Evolutionary conservation across 2,113 vertebrate genomes (phyloP).

Genomic region (Oreocharis arfaki): DNA sequence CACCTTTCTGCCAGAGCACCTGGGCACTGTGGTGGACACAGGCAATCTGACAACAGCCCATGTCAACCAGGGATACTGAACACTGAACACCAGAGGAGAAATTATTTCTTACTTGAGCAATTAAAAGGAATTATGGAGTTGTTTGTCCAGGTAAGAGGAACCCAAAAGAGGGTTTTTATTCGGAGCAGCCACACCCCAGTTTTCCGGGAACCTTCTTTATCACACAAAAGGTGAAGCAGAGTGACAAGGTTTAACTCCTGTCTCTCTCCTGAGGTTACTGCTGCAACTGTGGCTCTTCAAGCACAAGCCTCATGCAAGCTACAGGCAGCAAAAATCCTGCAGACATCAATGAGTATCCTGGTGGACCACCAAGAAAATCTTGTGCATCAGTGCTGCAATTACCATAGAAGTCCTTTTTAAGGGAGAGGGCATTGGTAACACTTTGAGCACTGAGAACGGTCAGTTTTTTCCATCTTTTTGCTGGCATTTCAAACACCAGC

Average conservation of each 20-base stretch:
- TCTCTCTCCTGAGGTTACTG: neutral
- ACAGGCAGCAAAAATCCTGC: neutral
- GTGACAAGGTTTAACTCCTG: neutral
- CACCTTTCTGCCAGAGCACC: neutral
- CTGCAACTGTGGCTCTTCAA: neutral
- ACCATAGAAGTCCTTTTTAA: neutral
- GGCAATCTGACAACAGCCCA: neutral
- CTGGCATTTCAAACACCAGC: neutral
- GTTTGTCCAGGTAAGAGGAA: neutral
- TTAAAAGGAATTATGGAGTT: neutral
- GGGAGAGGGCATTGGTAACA: neutral
- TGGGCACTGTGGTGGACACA: accelerated
- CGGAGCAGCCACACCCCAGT: neutral
- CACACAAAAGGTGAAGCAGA: neutral
- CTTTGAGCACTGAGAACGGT: neutral
- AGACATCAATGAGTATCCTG: neutral
- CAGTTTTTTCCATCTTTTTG: neutral
- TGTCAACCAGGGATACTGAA: neutral
- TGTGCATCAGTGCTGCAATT: neutral
- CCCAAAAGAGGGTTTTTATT: neutral
- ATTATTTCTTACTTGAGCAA: neutral
- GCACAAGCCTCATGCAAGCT: neutral
- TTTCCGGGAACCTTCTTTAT: neutral
- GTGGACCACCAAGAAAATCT: neutral
- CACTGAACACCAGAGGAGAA: neutral